Conservation (phyloP, 2,113 vertebrate genomes). For the Gobius niger region DNA sequence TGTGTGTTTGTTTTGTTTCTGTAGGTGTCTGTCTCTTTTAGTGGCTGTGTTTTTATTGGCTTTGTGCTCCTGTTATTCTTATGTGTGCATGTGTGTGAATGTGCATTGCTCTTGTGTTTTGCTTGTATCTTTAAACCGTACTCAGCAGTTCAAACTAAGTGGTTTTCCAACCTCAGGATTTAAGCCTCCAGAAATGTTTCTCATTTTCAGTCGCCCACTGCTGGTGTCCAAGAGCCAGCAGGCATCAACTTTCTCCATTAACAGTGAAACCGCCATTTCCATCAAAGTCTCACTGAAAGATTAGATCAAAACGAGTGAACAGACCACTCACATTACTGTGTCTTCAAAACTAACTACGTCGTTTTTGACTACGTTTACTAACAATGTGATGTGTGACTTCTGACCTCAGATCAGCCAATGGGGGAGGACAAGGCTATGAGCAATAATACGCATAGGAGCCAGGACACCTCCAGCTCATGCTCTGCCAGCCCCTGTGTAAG, state of each 20-base stretch:
- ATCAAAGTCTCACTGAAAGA: slow-evolving; percentile 46
- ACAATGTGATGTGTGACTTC: slow-evolving; percentile 46
- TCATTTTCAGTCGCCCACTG: slow-evolving; percentile 60
- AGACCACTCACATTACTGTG: slow-evolving; percentile 36
- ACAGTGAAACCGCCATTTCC: slow-evolving; percentile 65
- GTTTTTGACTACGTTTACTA: slow-evolving; percentile 30
- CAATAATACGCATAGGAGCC: slow-evolving; percentile 87
- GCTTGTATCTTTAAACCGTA: slow-evolving; percentile 59
- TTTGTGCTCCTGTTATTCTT: slow-evolving; percentile 23
- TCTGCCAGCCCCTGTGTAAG: slow-evolving; percentile 86
- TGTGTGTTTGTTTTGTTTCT: slow-evolving; percentile 78
- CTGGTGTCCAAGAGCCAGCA: slow-evolving; percentile 62
- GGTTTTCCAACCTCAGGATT: slow-evolving; percentile 72
- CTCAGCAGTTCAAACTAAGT: slow-evolving; percentile 63
- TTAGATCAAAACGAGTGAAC: slow-evolving; percentile 47
- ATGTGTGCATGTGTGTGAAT: slow-evolving; percentile 26
- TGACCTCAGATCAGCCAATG: slow-evolving; percentile 82
- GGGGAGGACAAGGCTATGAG: slow-evolving; percentile 87
- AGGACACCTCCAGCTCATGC: slow-evolving; percentile 84
- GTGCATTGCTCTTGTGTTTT: slow-evolving; percentile 51
- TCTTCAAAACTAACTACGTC: slow-evolving; percentile 19
- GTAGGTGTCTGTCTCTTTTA: slow-evolving; percentile 67
- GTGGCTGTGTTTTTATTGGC: slow-evolving; percentile 36
- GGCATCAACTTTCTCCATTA: slow-evolving; percentile 64
- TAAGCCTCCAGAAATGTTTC: slow-evolving; percentile 66